Evolutionary conservation across 1,140 invertebrate genomes (phyloP).

Genomic region (Orussus abietinus): DNA sequence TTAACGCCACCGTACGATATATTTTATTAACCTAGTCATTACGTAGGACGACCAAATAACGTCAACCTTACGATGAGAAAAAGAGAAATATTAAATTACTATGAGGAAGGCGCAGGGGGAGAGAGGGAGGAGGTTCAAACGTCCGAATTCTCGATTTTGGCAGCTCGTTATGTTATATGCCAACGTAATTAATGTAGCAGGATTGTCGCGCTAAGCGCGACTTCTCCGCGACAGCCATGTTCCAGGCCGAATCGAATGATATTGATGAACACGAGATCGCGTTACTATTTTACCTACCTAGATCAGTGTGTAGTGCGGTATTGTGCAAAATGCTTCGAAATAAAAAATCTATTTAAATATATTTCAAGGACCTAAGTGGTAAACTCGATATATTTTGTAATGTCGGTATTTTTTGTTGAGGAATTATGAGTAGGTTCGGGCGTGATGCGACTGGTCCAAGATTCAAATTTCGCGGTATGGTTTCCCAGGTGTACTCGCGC

Average conservation of each 20-base stretch:
- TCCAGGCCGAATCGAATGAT: too few relatives aligned
- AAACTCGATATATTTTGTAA: too few relatives aligned
- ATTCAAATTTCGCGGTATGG: too few relatives aligned
- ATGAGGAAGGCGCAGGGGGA: constrained; percentile 9
- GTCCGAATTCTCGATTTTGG: constrained; percentile 22
- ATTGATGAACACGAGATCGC: too few relatives aligned
- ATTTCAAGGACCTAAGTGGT: too few relatives aligned
- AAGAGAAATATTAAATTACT: constrained; percentile 7
- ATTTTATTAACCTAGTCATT: constrained; percentile 47
- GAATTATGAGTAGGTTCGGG: too few relatives aligned
- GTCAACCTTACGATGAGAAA: constrained; percentile 6
- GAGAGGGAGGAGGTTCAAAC: constrained; percentile 15
- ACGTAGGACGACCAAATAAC: constrained; percentile 29
- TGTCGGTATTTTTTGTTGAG: too few relatives aligned
- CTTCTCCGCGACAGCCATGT: too few relatives aligned
- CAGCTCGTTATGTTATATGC: constrained; percentile 24
- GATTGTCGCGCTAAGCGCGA: too few relatives aligned
- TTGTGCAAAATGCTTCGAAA: constrained; percentile 46
- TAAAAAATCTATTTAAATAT: constrained; percentile 45
- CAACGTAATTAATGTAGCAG: too few relatives aligned
- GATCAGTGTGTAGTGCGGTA: constrained; percentile 35
- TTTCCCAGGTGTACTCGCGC: too few relatives aligned
- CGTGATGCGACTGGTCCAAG: too few relatives aligned
- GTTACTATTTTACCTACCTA: constrained; percentile 41
- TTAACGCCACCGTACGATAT: constrained; percentile 16